Base-by-base conservation (phyloP, 1,140 invertebrate species). In the Lepidurus packardi region DNA sequence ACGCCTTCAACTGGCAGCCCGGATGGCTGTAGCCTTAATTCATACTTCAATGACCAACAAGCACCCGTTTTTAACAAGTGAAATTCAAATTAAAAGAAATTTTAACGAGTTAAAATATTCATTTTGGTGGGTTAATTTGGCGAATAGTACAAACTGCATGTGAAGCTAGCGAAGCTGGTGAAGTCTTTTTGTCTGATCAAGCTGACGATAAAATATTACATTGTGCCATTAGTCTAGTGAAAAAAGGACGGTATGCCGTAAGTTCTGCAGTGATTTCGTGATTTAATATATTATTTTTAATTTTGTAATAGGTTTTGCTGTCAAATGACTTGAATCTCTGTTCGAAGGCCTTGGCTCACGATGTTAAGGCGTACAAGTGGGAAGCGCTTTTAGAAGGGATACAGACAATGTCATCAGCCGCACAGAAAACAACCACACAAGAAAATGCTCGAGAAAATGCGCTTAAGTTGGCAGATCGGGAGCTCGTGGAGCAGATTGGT, bases 201-300 rank as follows among this genome's bases (percentile, higher is more conserved):
- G 73, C 78, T 16, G 78, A 78, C 45, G 78, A 78, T n/a, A 78
- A 73, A n/a, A 78, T 78, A 24, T 47, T 78, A 42, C 78, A 78
- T n/a, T 78, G 73, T 78, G 78, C 16, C n/a, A 47, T 44, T 75
- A 78, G n/a, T 74, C 75, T 41, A 74, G 45, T 16, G 25, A 75
- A 8, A 21, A 43, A 47, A 74, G 21, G 24, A 41, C 24, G 44
- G 6, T 43, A n/a, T 16, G 53, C 24, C 21, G 65, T 65, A 65
- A 65, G 53, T 65, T 11, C 16, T 16, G 45, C 1, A 47, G 16
- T 7, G 7, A 21, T n/a, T 9, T 21, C 21, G 53, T 9, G 45
- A 11, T 11, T 47, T 11, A 47, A 47, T 47, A 1, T 47, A 47
- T 47, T 16, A 16, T 10, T 21, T 65, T 65, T 10, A n/a, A n/a